Evolutionary conservation across 1,140 invertebrate species (phyloP).

Genomic region (Lucilia sericata): DNA sequence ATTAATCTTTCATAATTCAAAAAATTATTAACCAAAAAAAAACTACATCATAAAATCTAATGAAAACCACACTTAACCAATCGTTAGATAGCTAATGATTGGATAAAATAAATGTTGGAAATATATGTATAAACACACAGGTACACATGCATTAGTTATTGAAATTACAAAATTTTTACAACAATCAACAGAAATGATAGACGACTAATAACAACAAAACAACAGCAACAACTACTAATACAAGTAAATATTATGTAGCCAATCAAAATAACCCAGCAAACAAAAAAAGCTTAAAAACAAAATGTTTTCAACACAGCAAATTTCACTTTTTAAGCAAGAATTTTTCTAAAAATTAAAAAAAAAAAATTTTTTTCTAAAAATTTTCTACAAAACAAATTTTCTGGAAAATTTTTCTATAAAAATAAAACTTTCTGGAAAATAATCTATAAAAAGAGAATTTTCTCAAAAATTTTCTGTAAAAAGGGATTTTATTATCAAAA

Average conservation of each 20-base stretch:
- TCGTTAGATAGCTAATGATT: conserved; percentile 21
- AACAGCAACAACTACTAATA: background rate
- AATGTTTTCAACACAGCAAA: too few relatives aligned
- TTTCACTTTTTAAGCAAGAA: too few relatives aligned
- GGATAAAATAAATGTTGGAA: background rate
- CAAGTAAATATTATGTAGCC: background rate
- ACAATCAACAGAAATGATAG: conserved; percentile 20
- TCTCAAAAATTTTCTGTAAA: too few relatives aligned
- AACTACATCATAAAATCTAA: conserved; percentile 35
- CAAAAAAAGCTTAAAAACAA: too few relatives aligned
- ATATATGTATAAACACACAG: background rate
- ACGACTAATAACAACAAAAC: background rate
- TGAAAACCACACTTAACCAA: conserved; percentile 35
- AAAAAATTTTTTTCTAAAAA: too few relatives aligned
- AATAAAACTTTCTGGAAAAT: too few relatives aligned
- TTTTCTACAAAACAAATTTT: too few relatives aligned
- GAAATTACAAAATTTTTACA: conserved; percentile 3
- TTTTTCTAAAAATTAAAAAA: too few relatives aligned
- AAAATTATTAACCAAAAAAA: background rate
- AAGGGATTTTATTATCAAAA: too few relatives aligned
- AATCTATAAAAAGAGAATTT: too few relatives aligned
- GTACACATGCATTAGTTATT: background rate
- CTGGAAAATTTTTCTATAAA: too few relatives aligned
- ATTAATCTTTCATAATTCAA: conserved; percentile 26
- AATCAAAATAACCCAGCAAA: background rate